Evolutionary conservation across 2,888 invertebrate genomes (phyloP).

Genomic region (Lithodes maja): DNA sequence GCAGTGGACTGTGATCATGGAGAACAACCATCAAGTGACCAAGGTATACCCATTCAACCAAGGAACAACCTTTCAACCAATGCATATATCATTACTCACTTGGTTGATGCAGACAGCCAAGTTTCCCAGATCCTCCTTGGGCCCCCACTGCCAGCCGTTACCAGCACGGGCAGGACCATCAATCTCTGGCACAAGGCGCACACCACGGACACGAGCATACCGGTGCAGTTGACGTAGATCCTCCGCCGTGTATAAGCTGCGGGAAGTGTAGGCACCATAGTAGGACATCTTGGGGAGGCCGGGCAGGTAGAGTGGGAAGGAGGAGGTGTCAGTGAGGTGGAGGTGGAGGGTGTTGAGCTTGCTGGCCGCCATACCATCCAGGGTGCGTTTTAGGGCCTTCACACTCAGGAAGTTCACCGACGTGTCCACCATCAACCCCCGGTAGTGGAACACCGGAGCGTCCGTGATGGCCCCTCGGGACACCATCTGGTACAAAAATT

Average conservation of each 20-base stretch:
- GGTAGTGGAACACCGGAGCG: constrained; percentile 77
- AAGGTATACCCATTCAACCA: too few relatives aligned
- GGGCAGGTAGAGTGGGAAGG: constrained; percentile 77
- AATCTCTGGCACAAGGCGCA: constrained; percentile 92
- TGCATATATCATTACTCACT: constrained; percentile 68
- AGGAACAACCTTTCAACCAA: too few relatives aligned
- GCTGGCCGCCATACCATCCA: constrained; percentile 70
- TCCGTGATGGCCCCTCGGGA: constrained; percentile 73
- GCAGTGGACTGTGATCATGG: too few relatives aligned
- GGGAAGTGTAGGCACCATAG: constrained; percentile 67
- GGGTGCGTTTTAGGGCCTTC: constrained; percentile 54
- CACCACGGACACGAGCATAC: constrained; percentile 86
- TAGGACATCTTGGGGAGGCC: constrained; percentile 71
- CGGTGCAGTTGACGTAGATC: constrained; percentile 83
- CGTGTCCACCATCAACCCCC: constrained; percentile 78
- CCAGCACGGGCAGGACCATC: constrained; percentile 94
- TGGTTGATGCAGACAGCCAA: constrained; percentile 87
- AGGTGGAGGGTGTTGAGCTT: constrained; percentile 78
- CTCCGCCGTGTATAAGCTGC: constrained; percentile 82
- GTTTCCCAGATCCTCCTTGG: constrained; percentile 83
- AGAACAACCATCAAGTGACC: too few relatives aligned
- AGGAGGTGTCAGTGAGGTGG: constrained; percentile 76
- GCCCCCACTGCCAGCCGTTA: constrained; percentile 91
- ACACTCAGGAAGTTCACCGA: constrained; percentile 74
- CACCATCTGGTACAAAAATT: constrained; percentile 44